A percentile compares a stretch with the other conserved stretches of the same genome.
Conservation (phyloP, 2,113 vertebrate species). For the Murina feae region DNA sequence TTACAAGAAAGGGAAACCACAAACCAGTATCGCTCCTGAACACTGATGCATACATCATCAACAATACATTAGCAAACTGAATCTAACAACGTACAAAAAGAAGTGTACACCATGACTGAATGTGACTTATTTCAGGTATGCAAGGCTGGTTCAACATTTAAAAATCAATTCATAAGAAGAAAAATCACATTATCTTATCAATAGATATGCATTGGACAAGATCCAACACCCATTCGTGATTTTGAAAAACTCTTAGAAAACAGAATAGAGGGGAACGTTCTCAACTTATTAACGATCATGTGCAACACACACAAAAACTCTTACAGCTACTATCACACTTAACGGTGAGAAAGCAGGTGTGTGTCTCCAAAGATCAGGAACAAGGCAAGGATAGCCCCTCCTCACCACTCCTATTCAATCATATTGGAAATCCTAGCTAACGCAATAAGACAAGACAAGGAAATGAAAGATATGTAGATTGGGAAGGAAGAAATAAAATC, state of each 20-base stretch:
- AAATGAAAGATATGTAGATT: not conserved
- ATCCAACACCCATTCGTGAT: not conserved
- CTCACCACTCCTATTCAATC: not conserved
- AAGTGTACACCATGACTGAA: not conserved
- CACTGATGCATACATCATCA: not conserved
- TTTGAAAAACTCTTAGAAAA: not conserved
- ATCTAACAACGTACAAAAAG: not conserved
- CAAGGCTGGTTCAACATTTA: not conserved
- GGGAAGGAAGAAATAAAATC: not conserved
- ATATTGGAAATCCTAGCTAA: not conserved
- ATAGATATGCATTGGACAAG: not conserved
- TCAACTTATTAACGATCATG: not conserved
- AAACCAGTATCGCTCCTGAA: conserved; percentile 4
- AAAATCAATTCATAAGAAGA: not conserved
- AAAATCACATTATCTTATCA: not conserved
- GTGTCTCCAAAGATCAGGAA: not conserved
- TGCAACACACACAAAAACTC: not conserved
- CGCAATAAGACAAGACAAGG: not conserved
- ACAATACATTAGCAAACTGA: not conserved
- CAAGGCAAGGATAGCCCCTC: not conserved
- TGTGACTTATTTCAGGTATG: not conserved
- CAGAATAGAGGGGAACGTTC: not conserved
- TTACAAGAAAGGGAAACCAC: not conserved
- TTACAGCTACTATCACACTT: not conserved
- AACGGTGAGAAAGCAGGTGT: not conserved